phyloP scores from a whole-genome alignment of 2,113 vertebrate species.

The Lophochroa leadbeateri region DNA sequence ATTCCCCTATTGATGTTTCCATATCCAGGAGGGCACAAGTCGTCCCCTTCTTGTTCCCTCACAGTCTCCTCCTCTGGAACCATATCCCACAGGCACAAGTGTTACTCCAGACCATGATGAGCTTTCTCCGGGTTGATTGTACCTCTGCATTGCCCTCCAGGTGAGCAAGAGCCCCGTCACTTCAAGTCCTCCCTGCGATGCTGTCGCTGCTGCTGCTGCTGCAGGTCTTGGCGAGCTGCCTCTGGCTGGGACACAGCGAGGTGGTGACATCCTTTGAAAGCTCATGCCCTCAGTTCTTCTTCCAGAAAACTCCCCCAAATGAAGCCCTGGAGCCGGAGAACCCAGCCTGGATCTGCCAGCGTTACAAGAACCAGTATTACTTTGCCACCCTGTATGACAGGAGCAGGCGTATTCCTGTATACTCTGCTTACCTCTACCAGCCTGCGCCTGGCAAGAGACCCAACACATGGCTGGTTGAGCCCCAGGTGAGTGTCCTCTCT shows the following conservation, averaged over 20 bases:
- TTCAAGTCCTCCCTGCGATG: neutral
- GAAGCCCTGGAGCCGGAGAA: neutral
- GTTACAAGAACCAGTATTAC: neutral
- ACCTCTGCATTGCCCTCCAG: neutral
- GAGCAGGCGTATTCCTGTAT: neutral
- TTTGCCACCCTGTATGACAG: slow-evolving; percentile 43
- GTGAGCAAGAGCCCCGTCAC: neutral
- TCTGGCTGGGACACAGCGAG: neutral
- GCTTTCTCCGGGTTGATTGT: neutral
- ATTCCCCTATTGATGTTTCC: neutral
- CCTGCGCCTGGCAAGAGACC: neutral
- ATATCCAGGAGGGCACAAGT: neutral
- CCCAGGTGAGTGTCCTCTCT: slow-evolving; percentile 11
- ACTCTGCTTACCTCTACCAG: slow-evolving; percentile 50
- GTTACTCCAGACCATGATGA: neutral
- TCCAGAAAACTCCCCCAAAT: neutral
- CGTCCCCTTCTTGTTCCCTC: neutral
- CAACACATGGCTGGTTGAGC: neutral
- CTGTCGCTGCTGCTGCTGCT: slow-evolving; percentile 18
- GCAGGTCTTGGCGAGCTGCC: neutral
- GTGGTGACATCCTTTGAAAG: neutral
- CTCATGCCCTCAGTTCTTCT: slow-evolving; percentile 42
- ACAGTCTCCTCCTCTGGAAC: neutral
- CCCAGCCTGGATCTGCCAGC: slow-evolving; percentile 44
- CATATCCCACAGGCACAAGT: neutral